phyloP scores from a whole-genome alignment of 2,113 vertebrate species.

The Ploceus nigricollis region DNA sequence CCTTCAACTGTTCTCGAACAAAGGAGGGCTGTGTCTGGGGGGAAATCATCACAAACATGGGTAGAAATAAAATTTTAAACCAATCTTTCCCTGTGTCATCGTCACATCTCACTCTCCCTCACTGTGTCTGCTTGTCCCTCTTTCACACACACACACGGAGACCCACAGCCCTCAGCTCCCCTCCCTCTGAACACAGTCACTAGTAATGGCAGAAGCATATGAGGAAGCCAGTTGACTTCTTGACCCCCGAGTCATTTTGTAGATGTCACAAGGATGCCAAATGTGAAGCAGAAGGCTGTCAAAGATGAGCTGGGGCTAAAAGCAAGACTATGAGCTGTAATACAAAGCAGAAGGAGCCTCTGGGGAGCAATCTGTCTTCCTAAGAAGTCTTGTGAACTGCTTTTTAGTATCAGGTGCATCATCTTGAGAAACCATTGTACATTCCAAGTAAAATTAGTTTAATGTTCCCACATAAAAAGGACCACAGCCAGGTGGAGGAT shows the following conservation, averaged over 20 bases:
- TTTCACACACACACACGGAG: background rate
- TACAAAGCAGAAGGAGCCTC: slow-evolving; percentile 81
- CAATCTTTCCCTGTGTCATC: slow-evolving; percentile 17
- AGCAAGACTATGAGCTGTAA: slow-evolving; percentile 77
- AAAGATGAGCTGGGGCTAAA: slow-evolving; percentile 75
- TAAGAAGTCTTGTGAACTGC: slow-evolving; percentile 85
- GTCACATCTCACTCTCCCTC: background rate
- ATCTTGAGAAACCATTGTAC: slow-evolving; percentile 96
- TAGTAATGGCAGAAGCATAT: slow-evolving; percentile 81
- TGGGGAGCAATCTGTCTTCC: slow-evolving; percentile 86
- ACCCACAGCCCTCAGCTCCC: background rate
- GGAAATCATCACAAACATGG: slow-evolving; percentile 43
- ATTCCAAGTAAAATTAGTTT: slow-evolving; percentile 93
- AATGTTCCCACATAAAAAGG: slow-evolving; percentile 91
- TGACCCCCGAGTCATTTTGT: slow-evolving; percentile 77
- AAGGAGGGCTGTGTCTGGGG: slow-evolving; percentile 47
- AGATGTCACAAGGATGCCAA: slow-evolving; percentile 82
- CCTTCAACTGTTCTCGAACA: slow-evolving; percentile 17
- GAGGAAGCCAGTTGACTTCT: slow-evolving; percentile 77
- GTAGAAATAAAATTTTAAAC: slow-evolving; percentile 55
- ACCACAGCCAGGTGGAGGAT: slow-evolving; percentile 85
- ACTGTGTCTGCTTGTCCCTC: background rate
- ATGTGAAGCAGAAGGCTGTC: slow-evolving; percentile 83
- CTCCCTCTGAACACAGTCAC: background rate
- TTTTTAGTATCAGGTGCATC: slow-evolving; percentile 98